phyloP scores from a whole-genome alignment of 2,113 vertebrate species.

The Agelaius phoeniceus region DNA sequence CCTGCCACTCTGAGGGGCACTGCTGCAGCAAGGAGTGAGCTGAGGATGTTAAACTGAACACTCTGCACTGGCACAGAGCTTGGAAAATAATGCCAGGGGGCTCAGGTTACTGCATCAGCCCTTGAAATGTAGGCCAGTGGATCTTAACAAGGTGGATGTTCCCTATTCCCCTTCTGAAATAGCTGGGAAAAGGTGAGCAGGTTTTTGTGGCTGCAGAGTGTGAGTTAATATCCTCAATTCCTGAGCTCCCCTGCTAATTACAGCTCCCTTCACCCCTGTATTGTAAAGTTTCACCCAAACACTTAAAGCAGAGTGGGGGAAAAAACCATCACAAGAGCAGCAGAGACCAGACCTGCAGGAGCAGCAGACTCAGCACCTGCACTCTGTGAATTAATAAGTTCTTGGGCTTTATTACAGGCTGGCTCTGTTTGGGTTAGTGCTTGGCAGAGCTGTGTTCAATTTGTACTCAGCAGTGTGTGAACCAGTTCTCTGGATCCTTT shows the following conservation, averaged over 20 bases:
- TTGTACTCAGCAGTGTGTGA: neutral
- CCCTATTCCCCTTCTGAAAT: neutral
- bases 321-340: neutral
- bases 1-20: neutral
- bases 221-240: neutral
- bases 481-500: neutral
- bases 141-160: neutral
- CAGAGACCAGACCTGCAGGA: neutral
- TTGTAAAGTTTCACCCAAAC: neutral
- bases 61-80: neutral
- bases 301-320: neutral
- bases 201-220: neutral
- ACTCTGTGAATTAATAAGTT: neutral
- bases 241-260: neutral
- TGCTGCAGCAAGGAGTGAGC: neutral
- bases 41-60: neutral
- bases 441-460: slow-evolving; percentile 23
- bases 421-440: neutral
- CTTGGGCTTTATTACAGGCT: slow-evolving; percentile 23
- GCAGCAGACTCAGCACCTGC: neutral
- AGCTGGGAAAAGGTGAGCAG: neutral
- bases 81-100: neutral
- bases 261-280: neutral
- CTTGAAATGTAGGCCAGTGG: neutral
- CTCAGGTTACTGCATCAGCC: slow-evolving; percentile 29